Evolutionary conservation across 2,797 vertebrate genomes (phyloP), one percentile per base, ranked within the genome.

Genomic region (Xenentodon cancila): DNA sequence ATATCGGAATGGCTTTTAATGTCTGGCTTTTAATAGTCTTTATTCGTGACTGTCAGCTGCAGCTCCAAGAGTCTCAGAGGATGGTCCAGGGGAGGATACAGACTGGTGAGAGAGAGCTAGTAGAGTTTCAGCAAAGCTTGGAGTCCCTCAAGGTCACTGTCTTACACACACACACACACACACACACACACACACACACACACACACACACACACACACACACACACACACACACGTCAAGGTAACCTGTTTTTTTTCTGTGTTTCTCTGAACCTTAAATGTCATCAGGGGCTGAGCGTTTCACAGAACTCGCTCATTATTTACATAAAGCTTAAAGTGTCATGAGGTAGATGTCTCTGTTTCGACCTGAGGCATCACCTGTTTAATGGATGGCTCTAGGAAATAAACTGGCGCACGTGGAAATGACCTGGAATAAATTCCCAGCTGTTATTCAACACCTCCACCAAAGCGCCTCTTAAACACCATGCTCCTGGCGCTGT

Each of bases 71-170:
- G 59, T 62, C 50, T 50, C 89, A 90, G 84, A 74, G 82, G 64
- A 63, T 19, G 18, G 22, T 91, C 37, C 85, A 90, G 65, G 77
- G 66, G 9, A 84, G 77, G 72, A 84, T 84, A 4, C 75, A 59
- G 25, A 70, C 12, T 0, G 64, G 75, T 27, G 88, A 90, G 70
- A 68, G 81, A 37, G 85, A 88, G 34, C 34, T 89, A 68, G 88
- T 84, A 63, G 88, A 92, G 73, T 86, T 89, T 53, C 84, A 85
- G 0, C 90, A 88, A 50, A 87, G 66, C 47, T 18, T 91, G 34
- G 82, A 88, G 73, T 84, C 88, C 12, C 70, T 90, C 16, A 91
- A 91, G 84, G 89, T 47, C 9, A 9, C 44, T 13, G 9, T 47
- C 45, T 47, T 9, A 60, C 34, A 55, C 73, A 54, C 18, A 30